Conservation (phyloP, 1,140 invertebrate genomes). For the Drosophila grimshawi region DNA sequence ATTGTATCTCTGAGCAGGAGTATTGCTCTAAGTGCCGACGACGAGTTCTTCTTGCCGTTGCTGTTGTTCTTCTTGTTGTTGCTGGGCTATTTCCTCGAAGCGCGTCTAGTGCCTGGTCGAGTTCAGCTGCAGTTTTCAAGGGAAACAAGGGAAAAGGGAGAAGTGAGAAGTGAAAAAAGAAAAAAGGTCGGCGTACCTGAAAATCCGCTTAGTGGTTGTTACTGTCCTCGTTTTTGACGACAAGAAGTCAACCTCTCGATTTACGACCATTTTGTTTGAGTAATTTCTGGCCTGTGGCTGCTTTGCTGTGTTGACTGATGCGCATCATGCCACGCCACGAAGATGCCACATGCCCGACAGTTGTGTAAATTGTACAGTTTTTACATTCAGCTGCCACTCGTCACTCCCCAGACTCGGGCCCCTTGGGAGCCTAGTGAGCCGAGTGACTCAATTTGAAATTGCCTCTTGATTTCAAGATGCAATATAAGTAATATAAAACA, state of each 20-base stretch:
- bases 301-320: slow-evolving; percentile 41
- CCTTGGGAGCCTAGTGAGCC: slow-evolving; percentile 16
- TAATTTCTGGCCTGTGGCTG: slow-evolving; percentile 61
- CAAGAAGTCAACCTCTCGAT: slow-evolving; percentile 84
- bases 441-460: slow-evolving; percentile 58
- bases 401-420: not conserved
- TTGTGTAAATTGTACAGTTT: slow-evolving; percentile 77
- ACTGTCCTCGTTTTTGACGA: slow-evolving; percentile 74
- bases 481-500: slow-evolving; percentile 32
- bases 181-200: slow-evolving; percentile 56
- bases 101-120: slow-evolving; percentile 18
- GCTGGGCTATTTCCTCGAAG: slow-evolving; percentile 53
- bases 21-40: slow-evolving; percentile 48
- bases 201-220: slow-evolving; percentile 73
- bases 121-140: slow-evolving; percentile 59
- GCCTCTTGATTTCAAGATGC: slow-evolving; percentile 16
- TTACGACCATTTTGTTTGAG: slow-evolving; percentile 84
- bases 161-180: not conserved
- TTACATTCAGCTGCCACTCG: slow-evolving; percentile 72
- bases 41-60: slow-evolving; percentile 16
- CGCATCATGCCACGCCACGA: slow-evolving; percentile 33
- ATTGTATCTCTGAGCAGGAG: slow-evolving; percentile 19
- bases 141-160: slow-evolving; percentile 36
- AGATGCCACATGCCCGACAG: slow-evolving; percentile 62
- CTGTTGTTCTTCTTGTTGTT: slow-evolving; percentile 30